These are phyloP conservation scores for Rhinogobio ventralis DNA, from an alignment of 2,797 vertebrate genomes.

Conservation along the genomic window DNA sequence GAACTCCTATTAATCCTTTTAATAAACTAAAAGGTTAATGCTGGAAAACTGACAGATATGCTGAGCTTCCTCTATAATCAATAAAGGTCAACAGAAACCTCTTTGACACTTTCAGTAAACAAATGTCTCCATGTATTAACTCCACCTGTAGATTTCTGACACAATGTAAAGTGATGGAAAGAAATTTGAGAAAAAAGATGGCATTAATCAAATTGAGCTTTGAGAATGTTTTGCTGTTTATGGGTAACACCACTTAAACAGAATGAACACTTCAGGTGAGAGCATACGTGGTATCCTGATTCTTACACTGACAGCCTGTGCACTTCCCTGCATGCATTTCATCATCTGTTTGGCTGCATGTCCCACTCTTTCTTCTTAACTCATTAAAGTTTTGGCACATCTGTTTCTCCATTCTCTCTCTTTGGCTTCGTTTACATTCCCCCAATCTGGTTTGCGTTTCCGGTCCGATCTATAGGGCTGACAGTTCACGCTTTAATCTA, in stretches of 20 bases:
- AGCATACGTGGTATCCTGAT: constrained; percentile 5
- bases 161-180: not conserved
- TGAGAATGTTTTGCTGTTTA: constrained; percentile 2
- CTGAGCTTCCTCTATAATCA: not conserved
- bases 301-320: not conserved
- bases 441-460: not conserved
- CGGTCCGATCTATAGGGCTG: not conserved
- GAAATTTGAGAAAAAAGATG: not conserved
- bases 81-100: not conserved
- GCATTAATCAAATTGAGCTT: constrained; percentile 20
- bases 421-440: constrained; percentile 19
- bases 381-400: not conserved
- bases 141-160: constrained; percentile 3
- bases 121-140: not conserved
- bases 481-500: not conserved
- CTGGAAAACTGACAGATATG: constrained; percentile 11
- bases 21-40: not conserved
- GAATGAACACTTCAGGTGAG: constrained; percentile 27
- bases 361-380: not conserved
- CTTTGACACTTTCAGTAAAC: constrained; percentile 3
- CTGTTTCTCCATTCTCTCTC: not conserved
- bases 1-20: constrained; percentile 13
- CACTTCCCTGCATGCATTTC: constrained; percentile 51
- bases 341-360: constrained; percentile 5
- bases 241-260: not conserved